These are phyloP conservation scores for Pseudolycoriella hygida DNA, from an alignment of 2,888 invertebrate species.

Conservation along the genomic window DNA sequence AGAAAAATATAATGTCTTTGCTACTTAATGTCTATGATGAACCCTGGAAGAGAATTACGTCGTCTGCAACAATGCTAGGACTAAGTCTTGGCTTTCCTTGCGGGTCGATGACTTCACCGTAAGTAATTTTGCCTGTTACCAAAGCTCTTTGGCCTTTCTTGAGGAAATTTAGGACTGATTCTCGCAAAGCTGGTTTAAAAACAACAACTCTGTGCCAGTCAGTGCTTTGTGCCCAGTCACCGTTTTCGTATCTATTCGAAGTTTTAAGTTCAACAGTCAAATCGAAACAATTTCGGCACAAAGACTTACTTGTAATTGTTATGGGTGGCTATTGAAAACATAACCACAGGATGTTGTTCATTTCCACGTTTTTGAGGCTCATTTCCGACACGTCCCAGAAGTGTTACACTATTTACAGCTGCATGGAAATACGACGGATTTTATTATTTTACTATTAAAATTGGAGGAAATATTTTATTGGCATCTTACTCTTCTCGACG, in stretches of 20 bases:
- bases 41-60: constrained; percentile 77
- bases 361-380: constrained; percentile 74
- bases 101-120: constrained; percentile 67
- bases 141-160: constrained; percentile 75
- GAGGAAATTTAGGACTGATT: constrained; percentile 57
- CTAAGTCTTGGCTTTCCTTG: constrained; percentile 51
- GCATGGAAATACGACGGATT: too few relatives aligned
- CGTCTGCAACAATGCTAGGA: constrained; percentile 74
- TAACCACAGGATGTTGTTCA: constrained; percentile 65
- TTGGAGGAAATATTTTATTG: not conserved
- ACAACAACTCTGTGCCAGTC: constrained; percentile 85
- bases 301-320: constrained; percentile 48
- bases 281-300: not conserved
- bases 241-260: constrained; percentile 44
- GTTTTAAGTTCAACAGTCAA: not conserved
- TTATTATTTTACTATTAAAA: not conserved
- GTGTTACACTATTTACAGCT: constrained; percentile 70
- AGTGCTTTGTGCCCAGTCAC: constrained; percentile 66
- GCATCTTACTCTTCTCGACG: constrained; percentile 18
- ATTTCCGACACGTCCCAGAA: constrained; percentile 76
- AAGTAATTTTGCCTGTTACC: constrained; percentile 65
- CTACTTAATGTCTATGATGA: too few relatives aligned
- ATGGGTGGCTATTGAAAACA: constrained; percentile 83
- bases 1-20: too few relatives aligned
- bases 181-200: constrained; percentile 68